Percentiles rank a stretch among this genome's conserved stretches.
Conservation (phyloP, 2,888 invertebrate species). For the Molanna angustata region DNA sequence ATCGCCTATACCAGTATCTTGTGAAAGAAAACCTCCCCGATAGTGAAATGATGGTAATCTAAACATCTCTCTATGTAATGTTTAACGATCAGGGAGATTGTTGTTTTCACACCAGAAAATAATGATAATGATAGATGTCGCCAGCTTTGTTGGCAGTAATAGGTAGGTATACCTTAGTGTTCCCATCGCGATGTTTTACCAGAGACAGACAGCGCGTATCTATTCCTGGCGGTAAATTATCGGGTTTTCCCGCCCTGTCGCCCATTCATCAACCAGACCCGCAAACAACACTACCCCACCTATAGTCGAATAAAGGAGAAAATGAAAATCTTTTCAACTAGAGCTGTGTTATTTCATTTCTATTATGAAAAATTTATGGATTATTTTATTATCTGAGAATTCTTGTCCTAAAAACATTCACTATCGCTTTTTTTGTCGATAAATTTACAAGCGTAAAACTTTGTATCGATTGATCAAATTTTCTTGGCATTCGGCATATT, state of each 20-base stretch:
- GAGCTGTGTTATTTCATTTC: not conserved
- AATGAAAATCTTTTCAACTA: not conserved
- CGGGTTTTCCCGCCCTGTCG: constrained; percentile 27
- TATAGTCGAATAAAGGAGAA: constrained; percentile 20
- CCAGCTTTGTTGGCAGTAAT: too few species aligned
- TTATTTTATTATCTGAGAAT: not conserved
- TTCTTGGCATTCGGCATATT: too few species aligned
- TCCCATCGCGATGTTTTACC: constrained; percentile 23
- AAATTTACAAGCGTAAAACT: too few species aligned
- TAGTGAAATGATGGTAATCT: too few species aligned
- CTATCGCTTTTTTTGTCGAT: not conserved
- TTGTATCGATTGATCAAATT: too few species aligned
- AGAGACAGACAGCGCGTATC: constrained; percentile 24
- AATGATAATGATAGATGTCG: too few species aligned
- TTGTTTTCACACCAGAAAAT: too few species aligned
- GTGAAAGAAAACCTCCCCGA: too few species aligned
- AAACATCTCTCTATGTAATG: too few species aligned
- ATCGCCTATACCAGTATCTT: too few species aligned
- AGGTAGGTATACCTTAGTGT: too few species aligned
- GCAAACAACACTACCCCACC: constrained; percentile 16
- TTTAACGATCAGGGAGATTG: too few species aligned
- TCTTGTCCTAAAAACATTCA: not conserved
- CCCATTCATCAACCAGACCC: constrained; percentile 26
- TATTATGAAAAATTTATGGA: not conserved
- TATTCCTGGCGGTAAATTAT: constrained; percentile 30